Base-by-base conservation (phyloP, 2,888 invertebrate species). In the Conus canariensis region DNA sequence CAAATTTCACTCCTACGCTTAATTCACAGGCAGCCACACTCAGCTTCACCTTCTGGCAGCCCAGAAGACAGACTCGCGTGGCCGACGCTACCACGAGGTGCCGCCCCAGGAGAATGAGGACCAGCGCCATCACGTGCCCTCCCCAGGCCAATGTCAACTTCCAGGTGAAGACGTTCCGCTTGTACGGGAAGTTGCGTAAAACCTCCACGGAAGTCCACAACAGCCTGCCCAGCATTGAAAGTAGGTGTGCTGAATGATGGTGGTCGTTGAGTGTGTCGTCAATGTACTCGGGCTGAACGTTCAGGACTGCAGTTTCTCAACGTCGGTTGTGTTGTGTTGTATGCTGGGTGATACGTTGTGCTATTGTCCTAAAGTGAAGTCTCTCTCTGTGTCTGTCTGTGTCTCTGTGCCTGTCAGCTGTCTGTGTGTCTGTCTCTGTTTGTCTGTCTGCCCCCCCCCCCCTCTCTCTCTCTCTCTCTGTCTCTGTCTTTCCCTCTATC, bases 181-280 rank as follows among this genome's bases (percentile, higher is more conserved):
- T 85, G 19, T 89, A 16, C 59, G 89, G 89, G 5, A 67, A 83
- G 56, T 85, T 89, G 74, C 60, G 74, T 8, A 89, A 30, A 70
- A 85, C 89, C 6, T 14, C 56, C 22, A 89, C 89, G 9, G 77
- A 85, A 19, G 60, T 89, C n/a, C 89, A 87, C 64, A 86, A 87
- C 80, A 87, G 60, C 58, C 70, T 87, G 22, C 90, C 87, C 22
- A 67, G 77, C 19, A 45, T 86, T n/a, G 59, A 86, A 19, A 85
- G 85, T 90, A 16, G 74, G 86, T 87, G n/a, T 19, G n/a, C 7
- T 10, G n/a, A 1, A 25, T n/a, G n/a, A 22, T 74, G 74, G 3
- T 0, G n/a, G 3, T 74, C 9, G 7, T 74, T 45, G 45, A 45
- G 45, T 3, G 45, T 45, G 45, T 45, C 45, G 2, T 45, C 45